Evolutionary conservation across 1,140 invertebrate species (phyloP), one percentile per base, ranked within the genome.

Genomic region (Zaprionus inermis): DNA sequence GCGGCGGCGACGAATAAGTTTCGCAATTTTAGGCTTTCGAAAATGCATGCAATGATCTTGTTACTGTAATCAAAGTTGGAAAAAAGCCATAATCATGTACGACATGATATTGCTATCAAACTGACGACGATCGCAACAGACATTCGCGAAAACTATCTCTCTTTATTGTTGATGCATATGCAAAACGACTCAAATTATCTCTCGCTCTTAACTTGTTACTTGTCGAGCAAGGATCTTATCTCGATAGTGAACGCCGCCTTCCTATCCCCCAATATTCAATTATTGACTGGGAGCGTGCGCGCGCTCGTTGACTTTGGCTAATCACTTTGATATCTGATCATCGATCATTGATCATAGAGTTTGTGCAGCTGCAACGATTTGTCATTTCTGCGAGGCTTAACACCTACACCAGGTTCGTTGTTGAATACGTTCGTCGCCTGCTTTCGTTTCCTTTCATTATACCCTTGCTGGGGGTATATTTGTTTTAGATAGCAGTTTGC

Each of bases 11-110:
- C 49, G 65, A 55, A 30, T 66, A 71, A 61, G 51, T 63, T 78
- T 84, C 52, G 73, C 75, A 61, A 63, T 79, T 83, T 83, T n/a
- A 68, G 80, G 84, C 83, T 88, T 88, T 88, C 84, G 60, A 72
- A 89, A 83, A 89, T 80, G 80, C 84, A 83, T 88, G 79, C 38
- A 44, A 88, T 89, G 73, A 88, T 88, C 83, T 88, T 83, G 83
- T 80, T 83, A 70, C 57, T 38, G 67, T 78, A 79, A 89, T 88
- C 83, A 86, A 82, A 86, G 54, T 83, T 88, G 74, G 79, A 60
- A 70, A 86, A 78, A 78, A 78, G 54, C 65, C 46, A 85, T 85
- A 86, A 76, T 83, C 79, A 76, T 72, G 72, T 81, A 71, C 61
- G 54, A 76, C 49, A 83, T 65, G 65, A 74, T 44, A 70, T 67